Percentiles rank a stretch among this genome's conserved stretches.
Evolutionary conservation across 2,888 invertebrate genomes (phyloP).

Genomic region (Podotricha telesiphe): DNA sequence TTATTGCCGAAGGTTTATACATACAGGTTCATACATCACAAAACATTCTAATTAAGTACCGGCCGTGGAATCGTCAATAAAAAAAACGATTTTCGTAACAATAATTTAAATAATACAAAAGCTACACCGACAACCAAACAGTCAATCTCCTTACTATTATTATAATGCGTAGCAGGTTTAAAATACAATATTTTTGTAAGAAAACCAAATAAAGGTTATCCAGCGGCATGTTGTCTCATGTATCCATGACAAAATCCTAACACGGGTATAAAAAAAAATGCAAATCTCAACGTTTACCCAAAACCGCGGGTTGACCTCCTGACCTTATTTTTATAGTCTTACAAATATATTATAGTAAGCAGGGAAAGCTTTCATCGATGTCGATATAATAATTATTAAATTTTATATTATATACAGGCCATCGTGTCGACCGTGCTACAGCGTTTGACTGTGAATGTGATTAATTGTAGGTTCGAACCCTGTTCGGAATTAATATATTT

Average conservation of each 20-base stretch:
- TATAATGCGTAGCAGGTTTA: too few species aligned
- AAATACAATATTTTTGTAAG: not conserved
- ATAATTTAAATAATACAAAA: too few species aligned
- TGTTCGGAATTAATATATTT: too few species aligned
- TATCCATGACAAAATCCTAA: conserved; percentile 24
- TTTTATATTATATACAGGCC: not conserved
- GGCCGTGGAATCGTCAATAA: too few species aligned
- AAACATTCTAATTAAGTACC: too few species aligned
- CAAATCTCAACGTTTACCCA: conserved; percentile 50
- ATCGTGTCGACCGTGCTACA: not conserved
- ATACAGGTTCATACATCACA: too few species aligned
- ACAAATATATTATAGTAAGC: conserved; percentile 45
- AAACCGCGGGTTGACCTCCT: conserved; percentile 61
- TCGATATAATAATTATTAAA: conserved; percentile 19
- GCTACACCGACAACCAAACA: too few species aligned
- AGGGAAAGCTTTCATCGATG: conserved; percentile 45
- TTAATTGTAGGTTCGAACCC: too few species aligned
- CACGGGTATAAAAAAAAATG: conserved; percentile 41
- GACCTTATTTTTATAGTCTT: conserved; percentile 67
- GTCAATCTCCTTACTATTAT: too few species aligned
- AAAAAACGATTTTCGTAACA: too few species aligned
- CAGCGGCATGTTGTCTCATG: conserved; percentile 3
- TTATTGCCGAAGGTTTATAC: too few species aligned
- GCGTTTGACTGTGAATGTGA: too few species aligned
- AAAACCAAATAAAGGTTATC: conserved; percentile 11